A percentile compares a stretch with the other conserved stretches of the same genome.
Conservation (phyloP, 1,140 invertebrate genomes). For the Sycophaga agraensis region DNA sequence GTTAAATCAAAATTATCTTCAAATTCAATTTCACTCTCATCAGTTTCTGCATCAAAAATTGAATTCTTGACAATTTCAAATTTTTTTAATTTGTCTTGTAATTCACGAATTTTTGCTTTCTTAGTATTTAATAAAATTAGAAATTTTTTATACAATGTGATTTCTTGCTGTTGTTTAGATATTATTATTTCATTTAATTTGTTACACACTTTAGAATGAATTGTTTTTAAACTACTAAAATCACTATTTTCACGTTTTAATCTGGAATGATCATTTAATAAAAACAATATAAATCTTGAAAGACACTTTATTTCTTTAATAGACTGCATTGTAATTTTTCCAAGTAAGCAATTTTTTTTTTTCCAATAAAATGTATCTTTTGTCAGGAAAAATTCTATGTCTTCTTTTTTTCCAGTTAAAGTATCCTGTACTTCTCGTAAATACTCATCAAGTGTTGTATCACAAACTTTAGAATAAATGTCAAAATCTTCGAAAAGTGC, state of each 20-base stretch:
- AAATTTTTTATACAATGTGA: constrained; percentile 34
- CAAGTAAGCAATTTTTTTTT: constrained; percentile 28
- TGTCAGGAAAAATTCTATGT: constrained; percentile 33
- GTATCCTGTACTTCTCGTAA: constrained; percentile 29
- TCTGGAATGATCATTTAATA: constrained; percentile 22
- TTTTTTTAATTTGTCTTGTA: constrained; percentile 21
- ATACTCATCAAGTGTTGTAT: constrained; percentile 29
- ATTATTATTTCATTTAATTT: constrained; percentile 27
- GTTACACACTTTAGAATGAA: constrained; percentile 8
- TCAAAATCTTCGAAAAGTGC: neutral
- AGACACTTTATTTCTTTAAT: constrained; percentile 26
- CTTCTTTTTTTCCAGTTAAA: constrained; percentile 26
- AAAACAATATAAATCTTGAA: constrained; percentile 23
- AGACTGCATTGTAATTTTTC: constrained; percentile 28
- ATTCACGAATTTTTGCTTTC: constrained; percentile 35
- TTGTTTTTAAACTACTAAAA: constrained; percentile 21
- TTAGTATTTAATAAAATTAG: constrained; percentile 37
- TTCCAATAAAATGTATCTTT: constrained; percentile 32
- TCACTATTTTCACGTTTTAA: constrained; percentile 30
- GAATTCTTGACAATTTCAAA: constrained; percentile 10
- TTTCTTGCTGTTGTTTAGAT: constrained; percentile 33
- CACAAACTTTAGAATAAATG: constrained; percentile 8
- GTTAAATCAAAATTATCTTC: neutral
- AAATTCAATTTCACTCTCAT: constrained; percentile 28
- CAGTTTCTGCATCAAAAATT: constrained; percentile 31